A percentile compares a stretch with the other conserved stretches of the same genome.
Conservation (phyloP, 1,140 invertebrate genomes). For the Wiebesia pumilae region DNA sequence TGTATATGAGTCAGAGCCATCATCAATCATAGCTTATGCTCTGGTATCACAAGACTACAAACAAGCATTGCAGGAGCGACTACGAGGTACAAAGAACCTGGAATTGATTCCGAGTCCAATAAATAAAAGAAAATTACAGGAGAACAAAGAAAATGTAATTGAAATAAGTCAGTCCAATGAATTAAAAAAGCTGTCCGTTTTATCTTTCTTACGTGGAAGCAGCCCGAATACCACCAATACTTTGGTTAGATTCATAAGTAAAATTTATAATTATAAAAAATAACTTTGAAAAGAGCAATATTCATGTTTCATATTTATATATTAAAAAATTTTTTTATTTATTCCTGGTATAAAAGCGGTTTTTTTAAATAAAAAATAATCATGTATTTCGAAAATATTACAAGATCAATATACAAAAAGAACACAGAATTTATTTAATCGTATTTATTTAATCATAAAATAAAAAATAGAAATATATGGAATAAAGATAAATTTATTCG, state of each 20-base stretch:
- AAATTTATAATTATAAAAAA: background rate
- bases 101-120: slow-evolving; percentile 74
- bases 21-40: slow-evolving; percentile 92
- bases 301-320: background rate
- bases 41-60: slow-evolving; percentile 85
- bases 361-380: too few species aligned
- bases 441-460: too few species aligned
- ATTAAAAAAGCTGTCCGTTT: slow-evolving; percentile 70
- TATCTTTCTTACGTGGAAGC: slow-evolving; percentile 74
- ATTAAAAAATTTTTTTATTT: background rate
- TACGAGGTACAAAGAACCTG: slow-evolving; percentile 61
- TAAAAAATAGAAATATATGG: too few species aligned
- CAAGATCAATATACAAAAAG: too few species aligned
- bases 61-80: slow-evolving; percentile 76
- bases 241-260: slow-evolving; percentile 6
- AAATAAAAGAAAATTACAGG: slow-evolving; percentile 71
- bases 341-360: too few species aligned
- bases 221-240: slow-evolving; percentile 63
- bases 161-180: slow-evolving; percentile 68
- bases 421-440: too few species aligned
- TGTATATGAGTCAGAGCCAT: slow-evolving; percentile 90
- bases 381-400: background rate
- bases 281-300: background rate
- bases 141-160: slow-evolving; percentile 70
- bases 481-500: too few species aligned